Base-by-base conservation (phyloP, 1,140 invertebrate species). In the Wasmannia auropunctata region DNA sequence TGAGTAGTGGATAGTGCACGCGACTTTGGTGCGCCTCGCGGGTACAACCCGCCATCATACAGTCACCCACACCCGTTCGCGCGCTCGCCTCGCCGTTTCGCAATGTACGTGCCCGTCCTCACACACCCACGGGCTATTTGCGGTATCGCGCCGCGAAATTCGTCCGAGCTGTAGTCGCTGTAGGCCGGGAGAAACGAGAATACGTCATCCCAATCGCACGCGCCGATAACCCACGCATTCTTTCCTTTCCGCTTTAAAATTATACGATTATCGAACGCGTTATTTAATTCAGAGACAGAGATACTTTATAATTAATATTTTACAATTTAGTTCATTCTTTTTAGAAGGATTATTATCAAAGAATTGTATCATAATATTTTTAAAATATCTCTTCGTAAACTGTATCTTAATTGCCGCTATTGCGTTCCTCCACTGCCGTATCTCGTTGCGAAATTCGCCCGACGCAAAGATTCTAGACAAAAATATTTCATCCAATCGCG, bases 1-100 rank as follows among this genome's bases (percentile, higher is more conserved):
- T 67, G 62, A 86, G 75, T 67, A 86, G 75, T 74, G 56, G 46
- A n/a, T 46, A 51, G 51, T 49, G 63, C 40, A 70, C 60, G 74
- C 40, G 51, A 58, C 43, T 43, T 60, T 6, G 75, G 72, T 49
- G 43, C 72, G 40, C 28, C 63, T 31, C 75, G 76, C 54, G 10
- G 19, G 8, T 76, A 77, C 49, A 31, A 19, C 63, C 58, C 51
- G 19, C 37, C 51, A 16, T 72, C 22, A 28, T 54, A 69, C 28
- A 34, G 37, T 25, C 28, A 56, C 54, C 11, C 28, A 40, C 43
- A 51, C 43, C 10, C 19, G 10, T 22, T 51, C 4, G 49, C 19
- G 37, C 10, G 8, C 14, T 10, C 65, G 40, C 40, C 14, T 67
- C 3, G 19, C 11, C 1, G 40, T 25, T 6, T 51, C 11, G 11